Evolutionary conservation across 2,888 invertebrate genomes (phyloP), one percentile per base, ranked within the genome.

Genomic region (Drosophila lacicola): DNA sequence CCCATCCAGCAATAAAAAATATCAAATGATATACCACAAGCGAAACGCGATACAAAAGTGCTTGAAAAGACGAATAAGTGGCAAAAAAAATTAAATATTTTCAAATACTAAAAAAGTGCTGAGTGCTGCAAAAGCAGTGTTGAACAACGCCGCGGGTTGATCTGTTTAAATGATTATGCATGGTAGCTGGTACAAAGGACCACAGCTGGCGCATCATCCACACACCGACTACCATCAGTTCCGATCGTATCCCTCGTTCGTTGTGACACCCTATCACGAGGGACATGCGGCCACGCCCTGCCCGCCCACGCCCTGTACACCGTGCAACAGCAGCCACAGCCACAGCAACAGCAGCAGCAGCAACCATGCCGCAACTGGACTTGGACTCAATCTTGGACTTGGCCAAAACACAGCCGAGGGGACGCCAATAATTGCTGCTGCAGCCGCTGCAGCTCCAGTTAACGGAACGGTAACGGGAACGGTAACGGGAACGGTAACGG

Each of bases 151-250:
- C 19, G 50, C 66, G 51, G 51, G 62, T 62, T 42, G 70, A 76
- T 65, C 75, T 51, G 74, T 50, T 78, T 90, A 88, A 90, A 91
- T 91, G 91, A 91, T 91, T 91, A 91, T 91, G 91, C 91, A 91
- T 91, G 91, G 91, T 90, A 91, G 91, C 82, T 91, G 91, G 91
- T 91, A 91, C 91, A 91, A 91, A 90, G 91, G 91, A 91, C 91
- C 91, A 78, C 91, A 91, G 89, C 82, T 91, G 91, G 90, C 91
- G 71, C 91, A 91, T 83, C 90, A 84, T 77, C 83, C 83, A 71
- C 86, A 79, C 75, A 84, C 77, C 73, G 90, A 90, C 46, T 90
- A 90, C 70, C 91, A 90, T 82, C 91, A 91, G 82, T 91, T 90
- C 67, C 91, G 91, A 66, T 91, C 91, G 72, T 91, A 91, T 88